A percentile compares a stretch with the other conserved stretches of the same genome.
Evolutionary conservation across 2,113 vertebrate species (phyloP).

Genomic region (Nipponia nippon): DNA sequence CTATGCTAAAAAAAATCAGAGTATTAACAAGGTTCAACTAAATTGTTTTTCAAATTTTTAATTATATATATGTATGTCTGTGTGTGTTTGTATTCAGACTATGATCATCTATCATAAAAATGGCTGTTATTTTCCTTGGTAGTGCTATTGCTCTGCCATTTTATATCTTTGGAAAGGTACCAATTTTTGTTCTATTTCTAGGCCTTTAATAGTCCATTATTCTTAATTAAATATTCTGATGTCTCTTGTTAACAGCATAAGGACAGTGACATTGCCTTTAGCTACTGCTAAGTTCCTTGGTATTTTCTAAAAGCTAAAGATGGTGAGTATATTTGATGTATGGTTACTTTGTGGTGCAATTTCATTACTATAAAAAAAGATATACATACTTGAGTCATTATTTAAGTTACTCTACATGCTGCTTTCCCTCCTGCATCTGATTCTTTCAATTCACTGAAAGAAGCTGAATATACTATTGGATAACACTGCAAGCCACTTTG

Average conservation of each 20-base stretch:
- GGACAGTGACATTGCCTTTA: neutral
- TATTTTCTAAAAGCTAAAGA: neutral
- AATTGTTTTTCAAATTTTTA: neutral
- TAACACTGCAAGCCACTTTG: neutral
- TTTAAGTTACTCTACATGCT: neutral
- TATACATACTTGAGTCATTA: neutral
- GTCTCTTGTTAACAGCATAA: neutral
- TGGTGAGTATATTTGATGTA: neutral
- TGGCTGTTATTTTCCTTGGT: neutral
- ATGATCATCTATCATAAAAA: neutral
- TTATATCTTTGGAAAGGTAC: neutral
- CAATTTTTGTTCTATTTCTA: neutral
- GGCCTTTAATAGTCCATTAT: neutral
- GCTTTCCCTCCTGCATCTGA: neutral
- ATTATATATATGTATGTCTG: neutral
- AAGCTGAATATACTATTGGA: neutral
- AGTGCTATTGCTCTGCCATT: neutral
- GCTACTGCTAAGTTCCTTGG: neutral
- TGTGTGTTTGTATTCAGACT: neutral
- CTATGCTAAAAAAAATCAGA: neutral
- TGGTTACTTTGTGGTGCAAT: neutral
- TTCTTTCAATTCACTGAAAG: conserved; percentile 8
- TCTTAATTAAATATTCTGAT: conserved; percentile 12
- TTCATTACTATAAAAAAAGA: neutral
- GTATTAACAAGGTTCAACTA: neutral